phyloP scores from a whole-genome alignment of 2,888 invertebrate genomes.

The Kryphioiulus occultus region DNA sequence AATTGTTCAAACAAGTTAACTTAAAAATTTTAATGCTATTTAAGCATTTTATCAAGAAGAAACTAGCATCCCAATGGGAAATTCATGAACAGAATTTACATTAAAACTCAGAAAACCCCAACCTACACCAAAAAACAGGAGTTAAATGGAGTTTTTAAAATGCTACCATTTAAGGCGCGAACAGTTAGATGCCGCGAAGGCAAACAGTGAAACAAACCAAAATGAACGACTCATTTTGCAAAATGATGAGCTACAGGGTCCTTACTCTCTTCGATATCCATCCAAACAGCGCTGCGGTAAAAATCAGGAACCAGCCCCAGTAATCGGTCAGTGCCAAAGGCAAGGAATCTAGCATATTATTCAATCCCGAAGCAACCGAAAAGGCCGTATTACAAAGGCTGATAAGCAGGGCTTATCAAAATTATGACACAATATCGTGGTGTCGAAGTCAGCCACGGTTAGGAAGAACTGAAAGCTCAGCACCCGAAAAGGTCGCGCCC shows the following conservation, averaged over 20 bases:
- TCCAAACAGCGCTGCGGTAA: neutral
- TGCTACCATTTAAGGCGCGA: no score
- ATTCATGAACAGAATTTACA: no score
- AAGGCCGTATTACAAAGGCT: neutral
- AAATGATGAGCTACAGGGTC: neutral
- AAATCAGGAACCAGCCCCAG: neutral
- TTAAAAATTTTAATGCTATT: no score
- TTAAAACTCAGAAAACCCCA: no score
- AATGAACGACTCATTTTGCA: no score
- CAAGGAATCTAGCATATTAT: neutral
- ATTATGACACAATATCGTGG: neutral
- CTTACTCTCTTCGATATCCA: neutral
- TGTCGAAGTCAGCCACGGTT: neutral
- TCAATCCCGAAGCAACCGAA: neutral
- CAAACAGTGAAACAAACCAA: no score
- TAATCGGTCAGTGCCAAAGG: neutral
- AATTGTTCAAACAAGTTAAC: no score
- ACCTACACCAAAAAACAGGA: no score
- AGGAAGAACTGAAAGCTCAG: neutral
- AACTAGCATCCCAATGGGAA: no score
- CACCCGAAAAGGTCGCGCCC: neutral
- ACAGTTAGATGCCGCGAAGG: no score
- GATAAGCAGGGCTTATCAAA: neutral
- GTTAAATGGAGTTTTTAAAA: no score
- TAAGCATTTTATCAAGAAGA: no score